Evolutionary conservation across 92 coral and sea anemone species (phyloP), one percentile per base, ranked within the genome.

Genomic region (Palythoa grandis): DNA sequence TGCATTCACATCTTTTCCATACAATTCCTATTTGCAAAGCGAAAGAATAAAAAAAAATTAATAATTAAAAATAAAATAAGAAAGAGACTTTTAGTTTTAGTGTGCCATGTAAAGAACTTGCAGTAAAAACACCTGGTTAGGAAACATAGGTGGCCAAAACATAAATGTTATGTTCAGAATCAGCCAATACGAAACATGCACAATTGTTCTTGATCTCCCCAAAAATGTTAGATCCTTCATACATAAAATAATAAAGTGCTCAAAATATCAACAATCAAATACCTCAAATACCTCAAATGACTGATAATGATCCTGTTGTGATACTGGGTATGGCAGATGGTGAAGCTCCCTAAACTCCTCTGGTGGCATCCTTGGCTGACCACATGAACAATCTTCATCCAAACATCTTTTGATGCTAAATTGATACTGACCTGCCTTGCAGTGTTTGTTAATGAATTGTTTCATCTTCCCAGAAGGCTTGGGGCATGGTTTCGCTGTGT

Each of bases 331-430:
- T n/a, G 83, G 83, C 19, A 86, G 79, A 63, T 86, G 88, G 76
- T 86, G 84, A 17, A 76, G 84, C 65, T 77, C 24, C 67, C 38
- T 76, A 89, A 88, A 83, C 57, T 70, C 88, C 4, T 88, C 84
- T 3, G 87, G 84, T 74, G 82, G 80, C 70, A 86, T 86, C 74
- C 92, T 86, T 82, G 92, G 86, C 43, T 60, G 79, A 70, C 83
- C 86, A 63, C 92, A 89, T 39, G 66, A 89, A 85, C 92, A 85
- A 29, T 79, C 80, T 69, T 71, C 83, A 77, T 88, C 88, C 37
- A 40, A 54, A 73, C 88, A 84, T 82, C 85, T 68, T 84, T 80
- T 84, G 66, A 85, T 76, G 84, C 88, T 77, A 78, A 89, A 71
- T 78, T 77, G 74, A 84, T 80, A 78, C 71, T 89, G 79, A 84